These are phyloP conservation scores for Aleadryas rufinucha DNA, from an alignment of 2,113 vertebrate genomes.

Conservation along the genomic window DNA sequence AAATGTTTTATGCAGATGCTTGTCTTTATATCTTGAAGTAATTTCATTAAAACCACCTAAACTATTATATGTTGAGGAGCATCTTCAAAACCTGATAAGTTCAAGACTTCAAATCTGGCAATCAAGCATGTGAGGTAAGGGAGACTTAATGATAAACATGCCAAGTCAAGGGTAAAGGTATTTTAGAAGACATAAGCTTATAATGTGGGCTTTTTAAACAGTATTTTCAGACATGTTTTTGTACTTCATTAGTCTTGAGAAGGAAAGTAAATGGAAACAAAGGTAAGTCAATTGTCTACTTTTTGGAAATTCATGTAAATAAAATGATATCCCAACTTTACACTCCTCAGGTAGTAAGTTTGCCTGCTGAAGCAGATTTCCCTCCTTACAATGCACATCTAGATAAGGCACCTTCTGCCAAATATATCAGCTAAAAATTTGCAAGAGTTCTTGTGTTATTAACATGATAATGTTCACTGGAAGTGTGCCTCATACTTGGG, in stretches of 20 bases:
- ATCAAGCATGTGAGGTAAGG: rapidly evolving
- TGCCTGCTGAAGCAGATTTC: neutral
- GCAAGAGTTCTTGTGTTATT: neutral
- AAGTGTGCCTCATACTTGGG: neutral
- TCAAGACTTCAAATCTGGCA: neutral
- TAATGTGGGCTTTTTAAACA: neutral
- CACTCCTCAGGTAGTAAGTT: neutral
- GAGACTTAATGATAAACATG: neutral
- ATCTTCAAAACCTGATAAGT: neutral
- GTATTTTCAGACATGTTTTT: neutral
- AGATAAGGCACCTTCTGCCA: neutral
- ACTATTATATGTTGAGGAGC: neutral
- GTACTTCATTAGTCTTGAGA: neutral
- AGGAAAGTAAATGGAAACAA: neutral
- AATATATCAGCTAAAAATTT: neutral
- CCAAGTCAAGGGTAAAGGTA: neutral
- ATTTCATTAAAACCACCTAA: neutral
- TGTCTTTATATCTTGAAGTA: neutral
- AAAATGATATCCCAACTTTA: neutral
- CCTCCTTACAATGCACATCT: neutral
- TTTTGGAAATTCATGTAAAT: neutral
- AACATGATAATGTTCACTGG: neutral
- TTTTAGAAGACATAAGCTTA: neutral
- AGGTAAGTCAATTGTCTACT: neutral
- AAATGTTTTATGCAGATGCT: neutral